A percentile compares a stretch with the other conserved stretches of the same genome.
Conservation (phyloP, 2,888 invertebrate species). For the Liodrosophila aerea region DNA sequence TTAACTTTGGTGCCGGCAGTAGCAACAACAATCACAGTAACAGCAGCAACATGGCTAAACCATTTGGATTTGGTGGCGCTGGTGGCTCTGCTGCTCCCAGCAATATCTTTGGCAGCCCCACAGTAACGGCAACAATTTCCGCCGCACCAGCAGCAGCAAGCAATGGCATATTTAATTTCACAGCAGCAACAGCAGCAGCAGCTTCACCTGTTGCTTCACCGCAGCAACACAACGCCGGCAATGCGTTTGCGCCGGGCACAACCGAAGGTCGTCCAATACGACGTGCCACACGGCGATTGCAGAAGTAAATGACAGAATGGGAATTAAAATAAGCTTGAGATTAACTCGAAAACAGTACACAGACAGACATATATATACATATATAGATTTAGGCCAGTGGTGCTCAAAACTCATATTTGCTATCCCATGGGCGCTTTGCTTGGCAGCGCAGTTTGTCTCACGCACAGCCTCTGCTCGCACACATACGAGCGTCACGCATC, state of each 20-base stretch:
- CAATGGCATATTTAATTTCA: slow-evolving; percentile 56
- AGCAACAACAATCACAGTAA: slow-evolving; percentile 20
- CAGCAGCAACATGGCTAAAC: slow-evolving; percentile 20
- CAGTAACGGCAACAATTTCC: slow-evolving; percentile 6
- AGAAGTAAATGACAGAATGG: too few species aligned
- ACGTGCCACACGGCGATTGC: too few species aligned
- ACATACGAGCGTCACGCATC: too few species aligned
- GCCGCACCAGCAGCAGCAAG: neutral
- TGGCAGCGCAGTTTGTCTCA: too few species aligned
- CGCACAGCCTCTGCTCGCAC: too few species aligned
- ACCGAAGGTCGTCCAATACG: too few species aligned
- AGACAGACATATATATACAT: too few species aligned
- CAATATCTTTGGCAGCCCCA: slow-evolving; percentile 53
- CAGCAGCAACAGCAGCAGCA: slow-evolving; percentile 28
- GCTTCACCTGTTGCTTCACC: slow-evolving; percentile 23
- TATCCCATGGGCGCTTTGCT: too few species aligned
- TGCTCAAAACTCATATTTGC: too few species aligned
- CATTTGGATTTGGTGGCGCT: slow-evolving; percentile 61
- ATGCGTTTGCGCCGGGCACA: slow-evolving; percentile 64
- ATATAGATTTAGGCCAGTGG: too few species aligned
- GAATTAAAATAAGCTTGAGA: too few species aligned
- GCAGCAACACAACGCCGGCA: slow-evolving; percentile 54
- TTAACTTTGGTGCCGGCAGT: slow-evolving; percentile 50
- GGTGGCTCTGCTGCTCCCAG: slow-evolving; percentile 26
- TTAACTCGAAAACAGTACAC: too few species aligned